These are phyloP conservation scores for Morone saxatilis DNA, from an alignment of 2,113 vertebrate species.

Conservation along the genomic window DNA sequence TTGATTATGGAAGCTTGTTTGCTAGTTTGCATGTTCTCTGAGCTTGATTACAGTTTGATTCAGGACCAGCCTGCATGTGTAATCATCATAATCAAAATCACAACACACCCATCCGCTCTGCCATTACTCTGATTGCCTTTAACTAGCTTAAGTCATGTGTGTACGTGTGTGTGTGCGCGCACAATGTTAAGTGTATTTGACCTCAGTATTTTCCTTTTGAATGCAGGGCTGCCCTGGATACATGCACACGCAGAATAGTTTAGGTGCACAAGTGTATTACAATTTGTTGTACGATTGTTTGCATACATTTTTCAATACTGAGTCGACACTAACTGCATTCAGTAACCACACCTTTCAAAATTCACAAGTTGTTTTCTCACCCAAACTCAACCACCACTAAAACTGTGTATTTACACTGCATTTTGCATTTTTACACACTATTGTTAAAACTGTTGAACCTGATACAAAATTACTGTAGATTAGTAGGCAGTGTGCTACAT, in stretches of 20 bases:
- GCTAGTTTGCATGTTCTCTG: slow-evolving; percentile 37
- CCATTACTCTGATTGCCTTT: slow-evolving; percentile 67
- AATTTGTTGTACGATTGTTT: background rate
- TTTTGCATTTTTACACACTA: background rate
- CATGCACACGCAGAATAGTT: too few species aligned
- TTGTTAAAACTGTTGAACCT: too few species aligned
- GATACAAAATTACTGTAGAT: background rate
- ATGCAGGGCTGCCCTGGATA: background rate
- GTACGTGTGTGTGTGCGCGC: background rate
- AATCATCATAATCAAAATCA: slow-evolving; percentile 71
- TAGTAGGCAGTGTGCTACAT: background rate
- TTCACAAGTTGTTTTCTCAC: background rate
- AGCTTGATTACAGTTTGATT: slow-evolving; percentile 71
- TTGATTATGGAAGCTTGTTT: slow-evolving; percentile 60
- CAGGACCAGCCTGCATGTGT: slow-evolving; percentile 40
- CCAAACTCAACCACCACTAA: background rate
- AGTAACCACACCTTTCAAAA: background rate
- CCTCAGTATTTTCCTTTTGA: background rate
- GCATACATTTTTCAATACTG: background rate
- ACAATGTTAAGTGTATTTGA: background rate
- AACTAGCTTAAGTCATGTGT: slow-evolving; percentile 17
- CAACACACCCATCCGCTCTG: slow-evolving; percentile 69
- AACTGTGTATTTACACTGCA: background rate
- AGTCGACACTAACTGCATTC: background rate
- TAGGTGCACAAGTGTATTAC: background rate